Conservation (phyloP, 2,797 vertebrate species). For the Girardinus metallicus region DNA sequence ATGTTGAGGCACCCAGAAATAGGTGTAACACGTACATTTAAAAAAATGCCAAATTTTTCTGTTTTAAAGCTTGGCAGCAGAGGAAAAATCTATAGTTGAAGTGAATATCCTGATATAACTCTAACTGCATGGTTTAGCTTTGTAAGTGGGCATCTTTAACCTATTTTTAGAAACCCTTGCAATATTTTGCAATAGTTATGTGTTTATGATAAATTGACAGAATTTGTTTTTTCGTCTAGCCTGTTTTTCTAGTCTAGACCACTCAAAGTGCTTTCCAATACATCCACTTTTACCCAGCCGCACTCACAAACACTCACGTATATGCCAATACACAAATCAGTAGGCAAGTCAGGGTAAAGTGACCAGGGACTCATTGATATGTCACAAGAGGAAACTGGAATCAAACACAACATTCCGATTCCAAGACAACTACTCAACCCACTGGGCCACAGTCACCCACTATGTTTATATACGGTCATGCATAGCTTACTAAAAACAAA, state of each 20-base stretch:
- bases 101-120: neutral
- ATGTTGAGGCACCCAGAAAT: neutral
- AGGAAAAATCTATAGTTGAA: neutral
- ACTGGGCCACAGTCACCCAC: constrained; percentile 3
- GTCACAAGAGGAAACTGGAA: neutral
- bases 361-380: neutral
- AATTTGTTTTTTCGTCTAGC: neutral
- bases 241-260: neutral
- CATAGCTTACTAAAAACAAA: constrained; percentile 6
- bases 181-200: neutral
- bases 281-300: neutral
- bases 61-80: neutral
- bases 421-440: constrained; percentile 2
- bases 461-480: neutral
- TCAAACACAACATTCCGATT: neutral
- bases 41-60: neutral
- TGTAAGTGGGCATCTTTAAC: neutral
- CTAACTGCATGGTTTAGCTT: neutral
- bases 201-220: neutral
- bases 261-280: neutral
- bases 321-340: neutral
- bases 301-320: neutral
- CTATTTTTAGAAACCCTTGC: neutral
- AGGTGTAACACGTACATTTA: neutral
- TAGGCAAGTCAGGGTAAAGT: neutral